phyloP scores from a whole-genome alignment of 2,888 invertebrate genomes.

The Xylophagus ater region DNA sequence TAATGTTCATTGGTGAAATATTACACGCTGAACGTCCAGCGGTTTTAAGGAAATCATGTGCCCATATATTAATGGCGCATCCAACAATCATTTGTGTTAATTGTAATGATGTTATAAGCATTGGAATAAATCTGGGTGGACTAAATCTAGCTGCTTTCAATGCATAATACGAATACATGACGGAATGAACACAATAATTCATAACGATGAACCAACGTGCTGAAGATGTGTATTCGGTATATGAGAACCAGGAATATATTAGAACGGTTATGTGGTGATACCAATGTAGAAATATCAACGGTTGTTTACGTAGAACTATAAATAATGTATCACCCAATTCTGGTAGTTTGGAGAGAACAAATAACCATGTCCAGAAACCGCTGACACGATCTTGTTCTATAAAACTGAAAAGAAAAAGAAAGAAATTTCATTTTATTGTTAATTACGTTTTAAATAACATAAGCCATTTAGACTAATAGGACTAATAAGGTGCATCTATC shows the following conservation, averaged over 20 bases:
- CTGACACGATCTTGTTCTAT: constrained; percentile 85
- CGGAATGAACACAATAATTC: constrained; percentile 84
- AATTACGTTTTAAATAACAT: no score
- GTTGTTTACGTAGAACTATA: constrained; percentile 86
- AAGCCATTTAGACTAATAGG: no score
- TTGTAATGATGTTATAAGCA: constrained; percentile 84
- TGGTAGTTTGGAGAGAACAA: constrained; percentile 90
- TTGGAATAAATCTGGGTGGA: constrained; percentile 74
- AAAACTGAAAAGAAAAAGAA: constrained; percentile 66
- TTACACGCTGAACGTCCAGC: constrained; percentile 66
- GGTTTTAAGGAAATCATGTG: constrained; percentile 60
- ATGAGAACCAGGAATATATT: constrained; percentile 88
- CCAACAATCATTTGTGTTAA: constrained; percentile 91
- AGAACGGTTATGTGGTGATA: constrained; percentile 94
- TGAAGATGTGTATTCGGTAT: constrained; percentile 79
- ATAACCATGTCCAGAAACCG: constrained; percentile 97
- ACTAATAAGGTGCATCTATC: no score
- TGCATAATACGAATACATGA: constrained; percentile 89
- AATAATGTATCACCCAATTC: constrained; percentile 94
- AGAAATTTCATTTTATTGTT: no score
- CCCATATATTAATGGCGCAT: constrained; percentile 82
- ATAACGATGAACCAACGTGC: constrained; percentile 91
- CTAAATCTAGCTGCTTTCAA: constrained; percentile 73
- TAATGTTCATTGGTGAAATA: constrained; percentile 74
- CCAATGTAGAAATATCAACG: constrained; percentile 91